Base-by-base conservation (phyloP, 2,797 vertebrate species). In the Bradypodion pumilum region DNA sequence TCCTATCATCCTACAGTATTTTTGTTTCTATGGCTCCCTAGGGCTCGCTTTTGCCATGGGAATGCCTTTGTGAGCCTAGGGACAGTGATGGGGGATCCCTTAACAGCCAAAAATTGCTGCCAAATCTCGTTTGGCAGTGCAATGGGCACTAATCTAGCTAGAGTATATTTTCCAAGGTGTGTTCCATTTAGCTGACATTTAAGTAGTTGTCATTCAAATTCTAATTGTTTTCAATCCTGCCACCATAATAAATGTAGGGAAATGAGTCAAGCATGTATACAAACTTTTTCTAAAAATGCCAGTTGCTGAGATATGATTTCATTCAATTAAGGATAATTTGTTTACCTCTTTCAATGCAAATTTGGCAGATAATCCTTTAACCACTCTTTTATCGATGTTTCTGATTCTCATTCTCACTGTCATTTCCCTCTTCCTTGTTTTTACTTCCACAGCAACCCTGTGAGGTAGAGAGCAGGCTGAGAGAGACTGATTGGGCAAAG, bases 271-370 rank as follows among this genome's bases (percentile, higher is more conserved):
- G 73, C 91, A 81, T n/a, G 68, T 74, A 93, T 91, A 89, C 82
- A 94, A 94, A 89, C 49, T 49, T 46, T 80, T 91, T 89, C 83
- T 91, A 90, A 89, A 88, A 93, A 77, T 83, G 83, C 62, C 87
- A 86, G 82, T 44, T 89, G 90, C 68, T 89, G 74, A 75, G 82
- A 83, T 89, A 87, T 91, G 84, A 29, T 76, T 93, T 88, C 91
- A 89, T 89, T 13, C 84, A 88, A 29, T 15, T 59, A 49, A 63
- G 32, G 40, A 66, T 74, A 80, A 86, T 95, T 95, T 95, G 92
- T 89, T 90, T 95, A 93, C 91, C 90, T 85, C 81, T 74, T 93
- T 89, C 73, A 78, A 94, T 93, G 90, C 91, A 95, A 95, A 95
- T 92, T 56, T 29, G 10, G 44, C 4, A 32, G 40, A 32, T 7